A percentile compares a stretch with the other conserved stretches of the same genome.
Evolutionary conservation across 2,888 invertebrate genomes (phyloP).

Genomic region (Pseudococcus jackbeardsleyi): DNA sequence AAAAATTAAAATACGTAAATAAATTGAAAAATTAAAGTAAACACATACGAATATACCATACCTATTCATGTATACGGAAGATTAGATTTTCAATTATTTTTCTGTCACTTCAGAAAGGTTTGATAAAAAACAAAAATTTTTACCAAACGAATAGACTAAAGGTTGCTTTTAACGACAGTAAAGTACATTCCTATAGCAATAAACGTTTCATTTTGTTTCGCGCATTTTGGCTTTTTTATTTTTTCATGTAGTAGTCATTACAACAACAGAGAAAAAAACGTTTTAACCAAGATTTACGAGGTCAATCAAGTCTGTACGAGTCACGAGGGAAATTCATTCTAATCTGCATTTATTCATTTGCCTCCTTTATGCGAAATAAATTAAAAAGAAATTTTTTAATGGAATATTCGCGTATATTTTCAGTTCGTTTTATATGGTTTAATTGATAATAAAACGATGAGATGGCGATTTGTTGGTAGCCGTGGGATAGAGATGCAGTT

Average conservation of each 20-base stretch:
- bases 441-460: conserved; percentile 29
- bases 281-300: conserved; percentile 54
- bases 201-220: conserved; percentile 25
- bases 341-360: conserved; percentile 56
- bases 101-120: conserved; percentile 40
- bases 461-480: neutral
- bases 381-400: conserved; percentile 56
- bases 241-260: neutral
- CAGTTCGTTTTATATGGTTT: neutral
- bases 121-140: conserved; percentile 41
- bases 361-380: conserved; percentile 47
- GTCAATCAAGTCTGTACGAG: conserved; percentile 52
- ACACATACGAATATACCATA: conserved; percentile 3
- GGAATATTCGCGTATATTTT: conserved; percentile 39
- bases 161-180: conserved; percentile 31
- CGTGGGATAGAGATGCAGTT: neutral
- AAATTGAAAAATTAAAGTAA: conserved; percentile 26
- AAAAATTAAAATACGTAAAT: conserved; percentile 7
- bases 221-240: conserved; percentile 33
- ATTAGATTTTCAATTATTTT: conserved; percentile 41
- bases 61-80: conserved; percentile 7
- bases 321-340: conserved; percentile 53
- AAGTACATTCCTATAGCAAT: conserved; percentile 47
- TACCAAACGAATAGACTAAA: conserved; percentile 29
- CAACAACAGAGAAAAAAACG: conserved; percentile 19